Conservation (phyloP, 2,113 vertebrate species). For the Pterocles burchelli region DNA sequence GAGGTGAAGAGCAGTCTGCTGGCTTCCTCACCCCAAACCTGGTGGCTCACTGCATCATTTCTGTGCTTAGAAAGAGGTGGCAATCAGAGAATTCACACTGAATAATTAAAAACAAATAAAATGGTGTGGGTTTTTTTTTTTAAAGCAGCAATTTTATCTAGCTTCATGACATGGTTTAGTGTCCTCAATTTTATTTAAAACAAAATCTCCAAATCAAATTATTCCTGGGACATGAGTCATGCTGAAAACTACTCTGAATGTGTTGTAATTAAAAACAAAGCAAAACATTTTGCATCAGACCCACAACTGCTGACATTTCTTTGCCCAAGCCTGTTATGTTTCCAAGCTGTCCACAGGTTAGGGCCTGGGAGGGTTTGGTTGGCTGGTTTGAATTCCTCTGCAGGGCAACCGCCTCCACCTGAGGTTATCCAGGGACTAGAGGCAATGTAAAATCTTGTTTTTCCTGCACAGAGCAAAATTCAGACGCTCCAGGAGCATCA, state of each 20-base stretch:
- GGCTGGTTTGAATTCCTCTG: neutral
- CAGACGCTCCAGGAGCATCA: neutral
- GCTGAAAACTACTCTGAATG: neutral
- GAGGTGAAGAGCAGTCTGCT: fast-evolving
- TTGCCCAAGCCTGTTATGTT: neutral
- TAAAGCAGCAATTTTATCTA: neutral
- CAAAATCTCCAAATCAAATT: neutral
- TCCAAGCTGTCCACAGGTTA: fast-evolving
- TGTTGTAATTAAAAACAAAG: neutral
- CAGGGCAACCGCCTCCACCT: neutral
- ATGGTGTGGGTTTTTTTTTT: neutral
- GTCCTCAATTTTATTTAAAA: neutral
- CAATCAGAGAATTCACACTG: neutral
- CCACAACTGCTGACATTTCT: neutral
- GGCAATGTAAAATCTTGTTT: neutral
- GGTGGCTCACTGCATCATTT: fast-evolving
- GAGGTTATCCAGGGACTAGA: neutral
- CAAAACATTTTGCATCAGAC: neutral
- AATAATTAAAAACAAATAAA: neutral
- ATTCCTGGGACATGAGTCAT: neutral
- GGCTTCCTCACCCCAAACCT: neutral
- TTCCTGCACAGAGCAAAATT: neutral
- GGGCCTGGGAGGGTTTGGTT: neutral
- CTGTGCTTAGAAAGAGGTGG: neutral
- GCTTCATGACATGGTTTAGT: neutral